phyloP scores from a whole-genome alignment of 2,888 invertebrate genomes.

The Belgica antarctica region DNA sequence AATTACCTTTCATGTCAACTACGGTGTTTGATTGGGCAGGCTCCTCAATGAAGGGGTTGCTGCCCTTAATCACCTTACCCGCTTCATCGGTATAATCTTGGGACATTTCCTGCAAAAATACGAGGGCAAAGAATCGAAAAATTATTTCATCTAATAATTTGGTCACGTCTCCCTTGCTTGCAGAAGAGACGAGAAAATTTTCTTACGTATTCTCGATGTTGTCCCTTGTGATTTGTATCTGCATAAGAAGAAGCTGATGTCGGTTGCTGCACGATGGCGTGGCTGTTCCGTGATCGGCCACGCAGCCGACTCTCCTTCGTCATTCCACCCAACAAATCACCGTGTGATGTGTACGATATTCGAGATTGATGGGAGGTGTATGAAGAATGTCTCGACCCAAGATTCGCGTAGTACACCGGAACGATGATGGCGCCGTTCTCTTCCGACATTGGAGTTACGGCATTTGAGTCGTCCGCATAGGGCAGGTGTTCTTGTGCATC shows the following conservation, averaged over 20 bases:
- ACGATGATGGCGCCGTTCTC: slow-evolving; percentile 94
- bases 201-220: slow-evolving; percentile 74
- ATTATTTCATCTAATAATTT: neutral
- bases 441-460: slow-evolving; percentile 96
- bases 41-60: slow-evolving; percentile 90
- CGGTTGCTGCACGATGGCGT: slow-evolving; percentile 59
- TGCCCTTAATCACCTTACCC: slow-evolving; percentile 78
- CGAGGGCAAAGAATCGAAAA: neutral
- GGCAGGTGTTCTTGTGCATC: slow-evolving; percentile 94
- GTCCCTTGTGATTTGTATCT: slow-evolving; percentile 64
- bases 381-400: slow-evolving; percentile 89
- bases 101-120: slow-evolving; percentile 70
- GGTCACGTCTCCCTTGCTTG: neutral
- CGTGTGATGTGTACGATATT: slow-evolving; percentile 91
- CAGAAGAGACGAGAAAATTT: slow-evolving; percentile 18
- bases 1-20: slow-evolving; percentile 88
- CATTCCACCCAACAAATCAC: slow-evolving; percentile 81
- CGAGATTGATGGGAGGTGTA: slow-evolving; percentile 94
- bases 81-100: slow-evolving; percentile 75
- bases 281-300: slow-evolving; percentile 71
- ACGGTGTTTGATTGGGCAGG: slow-evolving; percentile 81
- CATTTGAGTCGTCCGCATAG: slow-evolving; percentile 95
- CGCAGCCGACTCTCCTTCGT: slow-evolving; percentile 85
- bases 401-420: slow-evolving; percentile 83
- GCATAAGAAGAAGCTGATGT: slow-evolving; percentile 56